Evolutionary conservation across 1,140 invertebrate species (phyloP), one percentile per base, ranked within the genome.

Genomic region (Zaprionus camerounensis): DNA sequence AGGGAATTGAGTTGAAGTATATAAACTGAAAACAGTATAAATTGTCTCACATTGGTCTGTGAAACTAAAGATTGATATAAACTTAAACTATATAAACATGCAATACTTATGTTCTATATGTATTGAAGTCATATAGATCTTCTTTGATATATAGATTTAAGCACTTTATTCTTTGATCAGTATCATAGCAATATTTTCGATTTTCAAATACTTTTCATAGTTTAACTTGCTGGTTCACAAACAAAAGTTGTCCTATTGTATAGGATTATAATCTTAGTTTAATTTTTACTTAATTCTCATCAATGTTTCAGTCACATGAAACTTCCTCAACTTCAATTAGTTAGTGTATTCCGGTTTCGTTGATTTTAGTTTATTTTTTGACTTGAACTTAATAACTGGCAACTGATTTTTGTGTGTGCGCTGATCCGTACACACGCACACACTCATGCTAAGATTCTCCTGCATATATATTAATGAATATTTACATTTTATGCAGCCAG

Each of bases 401-500:
- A 72, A 72, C 69, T 66, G 63, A 68, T 57, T 74, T 58, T 22
- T 76, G 44, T 67, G 65, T 81, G 75, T 58, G 65, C 74, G 63
- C 71, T 85, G 82, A 85, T 79, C 82, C 75, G 36, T 59, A 38
- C 26, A 55, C 49, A 62, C 31, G 34, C 34, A 51, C 34, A 24
- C 36, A 11, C 56, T 71, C 51, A 61, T 55, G 31, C 63, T 66
- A 34, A 56, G 17, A 13, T 36, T 22, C 56, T 9, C 5, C 11
- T 58, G 17, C 22, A 34, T 36, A 36, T 57, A 46, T 58, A 76
- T 71, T 72, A 74, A 84, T 79, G 78, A 79, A 85, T 85, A 85
- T 86, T 86, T 86, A 82, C 83, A 86, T 86, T 77, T 81, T 74
- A 82, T 86, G 79, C 78, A 75, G 57, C 64, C 66, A 72, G 63